Evolutionary conservation across 2,888 invertebrate genomes (phyloP), one percentile per base, ranked within the genome.

Genomic region (Melinaea menophilus): DNA sequence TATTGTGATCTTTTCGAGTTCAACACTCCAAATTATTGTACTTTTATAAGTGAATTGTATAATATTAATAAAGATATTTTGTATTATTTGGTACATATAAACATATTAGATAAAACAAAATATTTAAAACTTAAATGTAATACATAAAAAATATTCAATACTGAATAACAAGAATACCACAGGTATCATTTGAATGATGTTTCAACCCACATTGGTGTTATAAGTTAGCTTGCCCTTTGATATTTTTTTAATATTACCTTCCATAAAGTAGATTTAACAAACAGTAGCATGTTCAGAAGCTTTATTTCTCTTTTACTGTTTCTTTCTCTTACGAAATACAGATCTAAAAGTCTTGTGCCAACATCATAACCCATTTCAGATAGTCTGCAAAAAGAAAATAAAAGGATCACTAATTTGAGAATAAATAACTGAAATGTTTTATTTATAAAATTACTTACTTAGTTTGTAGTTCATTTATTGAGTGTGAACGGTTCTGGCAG

Each of bases 211-310:
- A 22, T 22, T 22, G 22, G 22, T 22, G 22, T 22, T 22, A 22
- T 22, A 22, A 9, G 2, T 41, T 7, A 9, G 41, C 7, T 9
- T 22, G 51, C 13, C 2, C 4, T 22, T 51, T 4, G 31, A 5
- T 7, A n/a, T 7, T 3, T 22, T 3, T 31, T 12, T 37, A 13
- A 12, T 51, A 68, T 73, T 83, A 96, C 96, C 93, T 99, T 99
- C 99, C 99, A 99, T 13, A 99, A 91, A 0, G 97, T 97, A 4
- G 97, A 96, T 82, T 99, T 99, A 2, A 99, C 94, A 86, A 99
- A 99, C 5, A 99, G 90, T 9, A 99, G 88, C 93, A 99, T 98
- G 80, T 97, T 98, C 0, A 99, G 92, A 4, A 99, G 84, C 83
- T 99, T 99, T 3, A 96, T 97, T 90, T 99, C 99, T 45, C 99